phyloP scores from a whole-genome alignment of 2,113 vertebrate species.

The Caloenas nicobarica region DNA sequence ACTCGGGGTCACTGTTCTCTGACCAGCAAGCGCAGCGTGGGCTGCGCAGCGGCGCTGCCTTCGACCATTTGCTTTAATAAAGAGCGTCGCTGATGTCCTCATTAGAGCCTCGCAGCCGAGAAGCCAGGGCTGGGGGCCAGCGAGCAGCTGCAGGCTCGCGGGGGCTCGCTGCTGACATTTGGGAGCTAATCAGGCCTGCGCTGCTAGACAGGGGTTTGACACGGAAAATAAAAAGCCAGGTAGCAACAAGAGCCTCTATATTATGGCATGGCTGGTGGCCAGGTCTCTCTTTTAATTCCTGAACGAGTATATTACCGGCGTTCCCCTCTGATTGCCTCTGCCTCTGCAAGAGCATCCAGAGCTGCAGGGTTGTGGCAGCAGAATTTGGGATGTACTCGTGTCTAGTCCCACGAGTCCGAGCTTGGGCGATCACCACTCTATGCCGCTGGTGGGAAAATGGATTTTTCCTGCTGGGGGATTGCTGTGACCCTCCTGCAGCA shows the following conservation, averaged over 20 bases:
- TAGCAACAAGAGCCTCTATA: neutral
- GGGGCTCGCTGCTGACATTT: neutral
- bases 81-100: neutral
- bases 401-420: neutral
- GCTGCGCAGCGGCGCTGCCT: neutral
- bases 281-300: neutral
- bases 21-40: rapidly evolving
- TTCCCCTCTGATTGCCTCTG: neutral
- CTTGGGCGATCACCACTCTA: neutral
- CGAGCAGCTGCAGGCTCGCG: rapidly evolving
- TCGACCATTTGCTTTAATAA: neutral
- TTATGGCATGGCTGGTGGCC: neutral
- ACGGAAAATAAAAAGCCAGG: neutral
- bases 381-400: rapidly evolving
- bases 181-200: neutral
- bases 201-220: neutral
- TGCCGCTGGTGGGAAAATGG: neutral
- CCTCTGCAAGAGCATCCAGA: neutral
- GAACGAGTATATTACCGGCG: rapidly evolving
- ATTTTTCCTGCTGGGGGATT: neutral
- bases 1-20: rapidly evolving
- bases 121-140: neutral
- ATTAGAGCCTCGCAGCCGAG: neutral
- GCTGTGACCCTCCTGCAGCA: neutral
- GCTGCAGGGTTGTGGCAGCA: neutral